These are phyloP conservation scores for Zaprionus vittiger DNA, from an alignment of 1,140 invertebrate species.

Conservation along the genomic window DNA sequence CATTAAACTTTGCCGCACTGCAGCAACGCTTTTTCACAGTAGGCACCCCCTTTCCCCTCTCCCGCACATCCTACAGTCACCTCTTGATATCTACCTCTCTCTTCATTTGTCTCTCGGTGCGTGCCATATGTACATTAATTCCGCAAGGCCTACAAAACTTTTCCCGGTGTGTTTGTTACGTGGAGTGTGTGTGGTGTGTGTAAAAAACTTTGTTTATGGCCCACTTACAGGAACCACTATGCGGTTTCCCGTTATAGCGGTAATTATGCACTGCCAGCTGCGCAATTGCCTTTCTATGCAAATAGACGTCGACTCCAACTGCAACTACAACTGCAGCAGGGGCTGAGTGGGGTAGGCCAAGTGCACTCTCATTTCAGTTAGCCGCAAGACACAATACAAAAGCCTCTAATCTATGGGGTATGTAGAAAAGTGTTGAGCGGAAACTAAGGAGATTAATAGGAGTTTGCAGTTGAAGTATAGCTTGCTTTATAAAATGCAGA, in stretches of 20 bases:
- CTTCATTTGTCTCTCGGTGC: slow-evolving; percentile 46
- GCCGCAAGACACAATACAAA: neutral
- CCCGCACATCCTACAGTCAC: neutral
- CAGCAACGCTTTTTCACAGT: slow-evolving; percentile 65
- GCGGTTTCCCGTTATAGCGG: slow-evolving; percentile 57
- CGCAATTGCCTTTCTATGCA: slow-evolving; percentile 62
- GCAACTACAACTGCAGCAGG: neutral
- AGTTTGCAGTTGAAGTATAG: neutral
- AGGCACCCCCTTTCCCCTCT: neutral
- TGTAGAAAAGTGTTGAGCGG: neutral
- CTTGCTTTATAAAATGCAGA: too few relatives aligned
- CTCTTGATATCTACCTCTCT: slow-evolving; percentile 1
- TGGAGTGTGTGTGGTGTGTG: slow-evolving; percentile 29
- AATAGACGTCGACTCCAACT: slow-evolving; percentile 27
- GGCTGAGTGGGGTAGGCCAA: neutral
- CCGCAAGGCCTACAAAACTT: slow-evolving; percentile 54
- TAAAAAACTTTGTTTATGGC: slow-evolving; percentile 71
- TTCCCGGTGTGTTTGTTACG: slow-evolving; percentile 26
- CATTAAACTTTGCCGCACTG: slow-evolving; percentile 78
- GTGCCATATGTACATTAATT: slow-evolving; percentile 79
- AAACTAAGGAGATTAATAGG: neutral
- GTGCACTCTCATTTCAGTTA: neutral
- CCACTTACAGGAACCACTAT: slow-evolving; percentile 66
- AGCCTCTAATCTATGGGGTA: neutral
- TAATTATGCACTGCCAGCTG: slow-evolving; percentile 72